These are phyloP conservation scores for Penaeus japonicus DNA, from an alignment of 1,140 invertebrate genomes.

Conservation along the genomic window DNA sequence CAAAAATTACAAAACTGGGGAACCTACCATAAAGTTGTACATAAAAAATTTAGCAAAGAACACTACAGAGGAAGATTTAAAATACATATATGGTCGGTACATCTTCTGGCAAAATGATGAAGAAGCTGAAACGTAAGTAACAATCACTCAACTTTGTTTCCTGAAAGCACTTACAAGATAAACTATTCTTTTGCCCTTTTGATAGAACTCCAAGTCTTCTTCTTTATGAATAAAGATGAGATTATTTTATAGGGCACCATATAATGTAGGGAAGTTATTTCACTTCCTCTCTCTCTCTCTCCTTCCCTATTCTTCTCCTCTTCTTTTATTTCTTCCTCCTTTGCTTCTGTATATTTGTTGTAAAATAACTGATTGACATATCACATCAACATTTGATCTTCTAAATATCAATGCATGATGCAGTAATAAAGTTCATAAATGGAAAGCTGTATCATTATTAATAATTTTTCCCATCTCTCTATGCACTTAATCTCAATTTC, in stretches of 20 bases:
- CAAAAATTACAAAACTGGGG: constrained; percentile 85
- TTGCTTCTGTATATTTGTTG: not conserved
- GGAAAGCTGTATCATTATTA: not conserved
- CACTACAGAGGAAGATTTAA: constrained; percentile 78
- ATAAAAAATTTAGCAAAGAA: constrained; percentile 91
- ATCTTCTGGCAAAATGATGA: constrained; percentile 66
- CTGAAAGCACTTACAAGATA: not conserved
- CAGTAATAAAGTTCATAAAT: too few species aligned
- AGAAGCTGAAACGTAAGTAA: constrained; percentile 67
- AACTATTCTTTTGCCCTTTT: not conserved
- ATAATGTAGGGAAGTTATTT: too few species aligned
- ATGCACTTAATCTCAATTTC: constrained; percentile 34
- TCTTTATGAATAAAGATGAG: not conserved
- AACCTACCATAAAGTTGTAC: constrained; percentile 83
- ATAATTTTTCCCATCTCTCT: not conserved
- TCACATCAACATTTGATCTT: not conserved
- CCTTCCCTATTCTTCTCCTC: not conserved
- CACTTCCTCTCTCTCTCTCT: too few species aligned
- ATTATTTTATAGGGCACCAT: too few species aligned
- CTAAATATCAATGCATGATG: not conserved
- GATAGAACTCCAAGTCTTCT: not conserved
- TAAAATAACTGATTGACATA: not conserved
- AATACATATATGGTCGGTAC: constrained; percentile 81
- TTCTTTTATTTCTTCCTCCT: not conserved
- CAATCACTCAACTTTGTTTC: not conserved